A percentile compares a stretch with the other conserved stretches of the same genome.
These are phyloP conservation scores for Myiagra hebetior DNA, from an alignment of 2,113 vertebrate genomes.

Conservation along the genomic window DNA sequence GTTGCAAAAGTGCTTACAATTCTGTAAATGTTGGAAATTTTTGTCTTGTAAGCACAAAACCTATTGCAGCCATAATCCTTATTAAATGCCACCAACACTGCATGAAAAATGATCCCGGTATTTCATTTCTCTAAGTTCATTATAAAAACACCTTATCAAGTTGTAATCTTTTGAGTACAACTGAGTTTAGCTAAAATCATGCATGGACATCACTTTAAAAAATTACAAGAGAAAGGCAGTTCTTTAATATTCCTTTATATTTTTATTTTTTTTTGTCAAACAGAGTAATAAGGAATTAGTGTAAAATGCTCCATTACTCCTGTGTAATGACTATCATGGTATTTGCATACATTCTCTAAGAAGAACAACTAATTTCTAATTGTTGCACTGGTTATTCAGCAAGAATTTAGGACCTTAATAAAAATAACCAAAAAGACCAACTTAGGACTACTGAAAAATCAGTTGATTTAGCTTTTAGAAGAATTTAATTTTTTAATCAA, in stretches of 20 bases:
- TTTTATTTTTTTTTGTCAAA: not conserved
- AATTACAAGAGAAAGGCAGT: not conserved
- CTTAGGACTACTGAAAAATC: not conserved
- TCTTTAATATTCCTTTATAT: not conserved
- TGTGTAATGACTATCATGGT: not conserved
- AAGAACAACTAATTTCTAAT: not conserved
- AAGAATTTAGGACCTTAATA: not conserved
- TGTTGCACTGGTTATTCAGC: not conserved
- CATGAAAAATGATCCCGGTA: not conserved
- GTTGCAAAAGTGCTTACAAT: not conserved
- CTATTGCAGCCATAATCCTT: not conserved
- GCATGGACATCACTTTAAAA: not conserved
- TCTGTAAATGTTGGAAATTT: not conserved
- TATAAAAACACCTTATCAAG: not conserved
- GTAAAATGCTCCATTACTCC: not conserved
- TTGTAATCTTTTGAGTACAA: not conserved
- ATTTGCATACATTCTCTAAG: not conserved
- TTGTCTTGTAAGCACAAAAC: not conserved
- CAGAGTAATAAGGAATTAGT: not conserved
- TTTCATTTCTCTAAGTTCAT: not conserved
- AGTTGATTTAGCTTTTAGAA: not conserved
- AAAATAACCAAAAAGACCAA: rapidly evolving
- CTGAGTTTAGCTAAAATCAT: not conserved
- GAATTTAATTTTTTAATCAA: not conserved
- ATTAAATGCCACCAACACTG: not conserved